phyloP scores from a whole-genome alignment of 2,797 vertebrate genomes.

The Avahi laniger region DNA sequence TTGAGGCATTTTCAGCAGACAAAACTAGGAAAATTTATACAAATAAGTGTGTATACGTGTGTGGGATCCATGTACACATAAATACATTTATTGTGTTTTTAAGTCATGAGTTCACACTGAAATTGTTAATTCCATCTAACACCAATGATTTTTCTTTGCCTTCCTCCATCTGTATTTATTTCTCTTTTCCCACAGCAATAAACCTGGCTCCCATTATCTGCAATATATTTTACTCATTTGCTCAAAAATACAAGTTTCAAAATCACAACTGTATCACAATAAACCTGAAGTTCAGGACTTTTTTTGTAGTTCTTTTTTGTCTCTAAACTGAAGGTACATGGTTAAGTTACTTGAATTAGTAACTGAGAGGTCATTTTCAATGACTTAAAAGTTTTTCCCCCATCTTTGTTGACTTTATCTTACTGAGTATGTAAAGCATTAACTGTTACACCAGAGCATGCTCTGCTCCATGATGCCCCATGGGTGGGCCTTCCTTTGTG shows the following conservation, averaged over 20 bases:
- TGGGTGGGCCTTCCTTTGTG: neutral
- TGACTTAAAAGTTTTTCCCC: neutral
- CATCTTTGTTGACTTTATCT: neutral
- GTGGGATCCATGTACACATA: neutral
- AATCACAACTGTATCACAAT: neutral
- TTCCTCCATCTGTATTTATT: neutral
- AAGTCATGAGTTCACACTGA: neutral
- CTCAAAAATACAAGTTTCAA: neutral
- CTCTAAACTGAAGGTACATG: neutral
- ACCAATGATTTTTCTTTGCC: neutral
- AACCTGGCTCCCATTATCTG: neutral
- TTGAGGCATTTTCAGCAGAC: neutral
- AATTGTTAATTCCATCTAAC: neutral
- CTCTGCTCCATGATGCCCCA: neutral
- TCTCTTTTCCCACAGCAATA: neutral
- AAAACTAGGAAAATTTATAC: neutral
- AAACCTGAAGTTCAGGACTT: neutral
- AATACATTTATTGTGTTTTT: neutral
- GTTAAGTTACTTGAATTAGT: constrained; percentile 7
- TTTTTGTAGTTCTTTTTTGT: neutral
- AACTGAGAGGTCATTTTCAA: neutral
- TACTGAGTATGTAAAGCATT: neutral
- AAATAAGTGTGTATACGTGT: neutral
- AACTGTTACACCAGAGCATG: neutral
- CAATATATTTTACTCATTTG: constrained; percentile 14